Evolutionary conservation across 1,140 invertebrate genomes (phyloP).

Genomic region (Telenomus remus): DNA sequence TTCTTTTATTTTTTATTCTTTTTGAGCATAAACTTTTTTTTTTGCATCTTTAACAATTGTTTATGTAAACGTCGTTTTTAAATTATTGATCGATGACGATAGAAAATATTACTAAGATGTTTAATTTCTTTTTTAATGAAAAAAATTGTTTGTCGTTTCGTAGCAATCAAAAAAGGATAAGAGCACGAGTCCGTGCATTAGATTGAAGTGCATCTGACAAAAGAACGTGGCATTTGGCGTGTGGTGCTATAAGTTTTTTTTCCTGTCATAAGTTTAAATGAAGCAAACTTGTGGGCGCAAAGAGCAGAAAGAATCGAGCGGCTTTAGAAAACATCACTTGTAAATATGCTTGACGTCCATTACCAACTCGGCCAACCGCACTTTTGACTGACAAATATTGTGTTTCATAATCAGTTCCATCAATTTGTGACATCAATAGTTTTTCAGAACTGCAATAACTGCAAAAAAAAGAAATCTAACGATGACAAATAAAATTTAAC

Average conservation of each 20-base stretch:
- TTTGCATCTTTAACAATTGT: not conserved
- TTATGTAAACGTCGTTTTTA: too few species aligned
- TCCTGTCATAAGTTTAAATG: slow-evolving; percentile 25
- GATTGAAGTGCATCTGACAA: slow-evolving; percentile 49
- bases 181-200: slow-evolving; percentile 36
- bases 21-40: not conserved
- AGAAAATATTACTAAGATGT: too few species aligned
- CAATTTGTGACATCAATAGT: not conserved
- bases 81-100: too few species aligned
- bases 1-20: not conserved
- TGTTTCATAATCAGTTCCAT: slow-evolving; percentile 25
- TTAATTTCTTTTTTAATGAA: too few species aligned
- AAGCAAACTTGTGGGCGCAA: slow-evolving; percentile 40
- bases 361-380: slow-evolving; percentile 41
- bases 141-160: too few species aligned
- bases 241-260: slow-evolving; percentile 57
- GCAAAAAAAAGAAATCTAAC: too few species aligned
- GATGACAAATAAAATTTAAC: too few species aligned
- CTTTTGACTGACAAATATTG: slow-evolving; percentile 50
- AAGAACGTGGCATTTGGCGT: slow-evolving; percentile 57
- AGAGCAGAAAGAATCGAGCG: slow-evolving; percentile 26
- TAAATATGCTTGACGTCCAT: slow-evolving; percentile 55
- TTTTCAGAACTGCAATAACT: too few species aligned
- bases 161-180: slow-evolving; percentile 27
- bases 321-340: slow-evolving; percentile 51